Base-by-base conservation (phyloP, 2,797 vertebrate species). In the Cyprinodon diabolis region DNA sequence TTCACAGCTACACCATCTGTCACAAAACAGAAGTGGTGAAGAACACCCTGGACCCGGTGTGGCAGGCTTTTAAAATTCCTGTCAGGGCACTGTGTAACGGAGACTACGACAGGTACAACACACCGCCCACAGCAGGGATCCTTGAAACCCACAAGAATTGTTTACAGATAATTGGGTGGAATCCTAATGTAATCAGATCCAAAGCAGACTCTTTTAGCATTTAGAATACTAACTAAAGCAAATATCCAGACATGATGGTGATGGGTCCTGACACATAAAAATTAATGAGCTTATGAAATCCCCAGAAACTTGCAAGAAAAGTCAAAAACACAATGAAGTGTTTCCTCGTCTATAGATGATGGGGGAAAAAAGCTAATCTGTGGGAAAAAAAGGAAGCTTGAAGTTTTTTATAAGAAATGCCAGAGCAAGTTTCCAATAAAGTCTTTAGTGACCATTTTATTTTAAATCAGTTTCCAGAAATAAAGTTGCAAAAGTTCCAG, bases 11-110 rank as follows among this genome's bases (percentile, higher is more conserved):
- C 72, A 98, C 96, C 67, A 96, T 98, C 91, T 96, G 96, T 91
- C 97, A 97, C 87, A 97, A 97, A 89, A 98, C 97, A 52, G 97
- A 98, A 84, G 96, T 97, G 70, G 90, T 97, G 89, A 98, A 98
- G 93, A 97, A 98, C 74, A 98, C 95, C 1, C 88, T 97, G 93
- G 97, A 98, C 80, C 97, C 97, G 0, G 97, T 97, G 74, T 98
- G 97, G 97, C 97, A 98, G 87, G 96, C 97, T 6, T 98, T 98
- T 85, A 97, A 97, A 86, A 95, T 98, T 67, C 96, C 97, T 12
- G 96, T 97, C 82, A 94, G 96, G 90, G 96, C 96, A 15, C 92
- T 98, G 74, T 98, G 97, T 75, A 98, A 97, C 37, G 97, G 97
- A 84, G 96, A 98, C 91, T 97, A 96, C 74, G 97, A 98, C 94